Conservation (phyloP, 2,888 invertebrate species). For the Caradrina clavipalpis region DNA sequence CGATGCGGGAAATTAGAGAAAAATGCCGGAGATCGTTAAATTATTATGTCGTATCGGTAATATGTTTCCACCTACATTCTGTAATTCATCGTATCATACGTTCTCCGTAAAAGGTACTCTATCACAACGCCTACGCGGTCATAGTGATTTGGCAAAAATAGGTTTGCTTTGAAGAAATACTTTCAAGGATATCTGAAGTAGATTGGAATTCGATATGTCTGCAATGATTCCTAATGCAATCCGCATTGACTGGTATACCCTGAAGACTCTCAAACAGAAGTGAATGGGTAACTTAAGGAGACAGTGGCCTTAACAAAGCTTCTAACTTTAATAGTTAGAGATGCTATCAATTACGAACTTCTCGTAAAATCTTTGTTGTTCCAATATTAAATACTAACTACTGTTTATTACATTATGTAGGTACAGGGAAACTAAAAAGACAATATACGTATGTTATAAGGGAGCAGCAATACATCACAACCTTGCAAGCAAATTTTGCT, state of each 20-base stretch:
- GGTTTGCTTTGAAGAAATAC: constrained; percentile 34
- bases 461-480: constrained; percentile 22
- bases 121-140: constrained; percentile 52
- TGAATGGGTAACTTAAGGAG: constrained; percentile 14
- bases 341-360: constrained; percentile 6
- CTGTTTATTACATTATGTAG: constrained; percentile 8
- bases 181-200: constrained; percentile 35
- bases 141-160: constrained; percentile 53
- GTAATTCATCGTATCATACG: constrained; percentile 47
- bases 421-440: constrained; percentile 33
- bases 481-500: constrained; percentile 27
- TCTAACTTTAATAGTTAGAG: constrained; percentile 8
- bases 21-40: constrained; percentile 49
- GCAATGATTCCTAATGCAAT: constrained; percentile 25
- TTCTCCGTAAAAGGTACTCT: constrained; percentile 50
- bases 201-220: constrained; percentile 34
- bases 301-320: constrained; percentile 12
- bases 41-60: constrained; percentile 47
- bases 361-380: constrained; percentile 4
- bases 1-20: constrained; percentile 50
- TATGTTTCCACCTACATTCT: constrained; percentile 54
- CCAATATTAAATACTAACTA: neutral
- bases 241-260: constrained; percentile 5
- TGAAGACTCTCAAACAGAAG: constrained; percentile 18
- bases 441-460: constrained; percentile 18